Evolutionary conservation across 2,797 vertebrate species (phyloP).

Genomic region (Microchirus variegatus): DNA sequence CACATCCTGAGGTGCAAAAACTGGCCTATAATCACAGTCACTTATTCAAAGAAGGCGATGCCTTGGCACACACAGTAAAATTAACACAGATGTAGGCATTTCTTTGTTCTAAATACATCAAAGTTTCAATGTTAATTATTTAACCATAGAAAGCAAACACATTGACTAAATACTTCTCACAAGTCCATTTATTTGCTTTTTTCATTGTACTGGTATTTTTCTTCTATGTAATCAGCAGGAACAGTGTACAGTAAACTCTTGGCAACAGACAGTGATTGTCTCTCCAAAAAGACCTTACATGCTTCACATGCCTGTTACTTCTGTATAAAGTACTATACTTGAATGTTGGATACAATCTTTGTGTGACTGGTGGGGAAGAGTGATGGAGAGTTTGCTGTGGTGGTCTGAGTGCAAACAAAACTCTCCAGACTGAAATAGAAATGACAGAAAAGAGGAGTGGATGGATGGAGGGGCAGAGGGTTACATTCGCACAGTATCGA

Average conservation of each 20-base stretch:
- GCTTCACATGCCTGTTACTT: too few species aligned
- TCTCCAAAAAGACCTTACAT: too few species aligned
- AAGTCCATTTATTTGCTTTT: too few species aligned
- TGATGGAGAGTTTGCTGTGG: slow-evolving; percentile 17
- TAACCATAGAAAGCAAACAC: too few species aligned
- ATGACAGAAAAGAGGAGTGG: slow-evolving; percentile 41
- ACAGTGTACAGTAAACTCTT: too few species aligned
- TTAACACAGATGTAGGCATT: slow-evolving; percentile 10
- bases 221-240: too few species aligned
- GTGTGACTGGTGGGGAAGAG: slow-evolving; percentile 10
- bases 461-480: slow-evolving; percentile 39
- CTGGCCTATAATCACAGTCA: slow-evolving; percentile 13
- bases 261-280: too few species aligned
- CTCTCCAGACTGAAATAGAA: slow-evolving; percentile 60
- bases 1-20: slow-evolving; percentile 43
- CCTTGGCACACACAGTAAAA: slow-evolving; percentile 34
- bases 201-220: too few species aligned
- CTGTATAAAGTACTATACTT: slow-evolving; percentile 21
- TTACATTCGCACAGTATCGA: slow-evolving; percentile 65
- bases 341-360: slow-evolving; percentile 29
- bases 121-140: too few species aligned
- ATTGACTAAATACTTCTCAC: too few species aligned
- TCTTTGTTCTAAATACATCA: too few species aligned
- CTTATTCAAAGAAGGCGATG: slow-evolving; percentile 10
- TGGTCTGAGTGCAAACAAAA: slow-evolving; percentile 48